Base-by-base conservation (phyloP, 2,113 vertebrate genomes). In the Tachysurus fulvidraco region DNA sequence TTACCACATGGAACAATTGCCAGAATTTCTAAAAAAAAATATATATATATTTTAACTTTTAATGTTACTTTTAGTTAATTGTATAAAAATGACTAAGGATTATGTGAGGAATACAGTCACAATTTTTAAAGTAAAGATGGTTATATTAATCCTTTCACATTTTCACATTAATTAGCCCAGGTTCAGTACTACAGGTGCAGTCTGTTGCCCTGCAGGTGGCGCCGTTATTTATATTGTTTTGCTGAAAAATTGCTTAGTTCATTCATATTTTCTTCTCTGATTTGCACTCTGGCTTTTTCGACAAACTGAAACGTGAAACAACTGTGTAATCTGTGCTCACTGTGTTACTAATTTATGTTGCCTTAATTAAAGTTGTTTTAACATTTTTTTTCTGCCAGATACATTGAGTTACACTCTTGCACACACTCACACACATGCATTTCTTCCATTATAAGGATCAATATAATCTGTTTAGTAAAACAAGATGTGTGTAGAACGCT, bases 141-240 rank as follows among this genome's bases (percentile, higher is more conserved):
- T 4, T 6, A 14, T 67, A 13, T 30, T 30, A 14, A 14, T 17
- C 28, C 30, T 2, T 19, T 36, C 4, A 30, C 5, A 0, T 25
- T 2, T 19, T 36, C 4, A 30, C 5, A 0, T 25, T 52, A 52
- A n/a, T 1, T 28, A 54, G 76, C 55, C n/a, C 25, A 54, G 13
- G 3, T 55, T 10, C 30, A 80, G 19, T 59, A 41, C 25, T 77
- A 5, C 55, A 30, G 41, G 13, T 81, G 23, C 36, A 64, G 14
- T 80, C 16, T 11, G 71, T 90, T 71, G 84, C 92, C 46, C 94
- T 91, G 87, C 90, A 94, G 94, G 84, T 91, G 94, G 93, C 89
- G 88, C 80, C 67, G 54, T 86, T 54, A 3, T 50, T 50, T 50
- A 50, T 50, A 9, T 50, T 69, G n/a, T 69, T n/a, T 79, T 30